Base-by-base conservation (phyloP, 2,113 vertebrate genomes). In the Gobiocypris rarus region DNA sequence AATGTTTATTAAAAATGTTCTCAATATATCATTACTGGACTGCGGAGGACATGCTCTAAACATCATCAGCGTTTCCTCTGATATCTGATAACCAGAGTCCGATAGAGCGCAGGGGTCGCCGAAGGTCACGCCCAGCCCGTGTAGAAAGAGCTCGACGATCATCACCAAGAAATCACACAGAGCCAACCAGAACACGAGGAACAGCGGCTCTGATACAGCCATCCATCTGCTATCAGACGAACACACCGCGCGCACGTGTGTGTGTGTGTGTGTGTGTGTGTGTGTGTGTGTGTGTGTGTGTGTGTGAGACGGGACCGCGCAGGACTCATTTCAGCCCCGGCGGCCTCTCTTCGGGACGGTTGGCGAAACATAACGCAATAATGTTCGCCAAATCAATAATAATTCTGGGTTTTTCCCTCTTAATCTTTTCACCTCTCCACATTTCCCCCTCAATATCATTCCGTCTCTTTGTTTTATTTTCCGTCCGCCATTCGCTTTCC, bases 371-470 rank as follows among this genome's bases (percentile, higher is more conserved):
- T 83, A 89, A 87, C 34, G 78, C 59, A 83, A 81, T 87, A 85
- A 85, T 85, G 85, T 87, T 85, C 85, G 54, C 75, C 81, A 85
- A 83, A 89, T 89, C 88, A 85, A 89, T 87, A 89, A 87, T 85
- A 89, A 87, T 85, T 87, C 88, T 87, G 48, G 59, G 26, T 78
- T 84, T 84, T 86, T 26, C 50, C 82, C 82, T 85, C 81, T 83
- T 84, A 94, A 96, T 96, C 95, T 94, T 94, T 93, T 92, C 67
- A 70, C 82, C 83, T 82, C 80, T 84, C 69, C 54, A 26, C 82
- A 48, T 82, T 90, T 86, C 17, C 7, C 67, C 86, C 91, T 90
- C 90, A 94, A 93, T 93, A 92, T 90, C 90, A 92, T 92, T 89
- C 88, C 89, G 70, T 50, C 26, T 70, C 81, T 73, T 77, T 34